Percentiles rank a stretch among this genome's conserved stretches.
These are phyloP conservation scores for Drosophila seclusa DNA, from an alignment of 2,888 invertebrate species.

Conservation along the genomic window DNA sequence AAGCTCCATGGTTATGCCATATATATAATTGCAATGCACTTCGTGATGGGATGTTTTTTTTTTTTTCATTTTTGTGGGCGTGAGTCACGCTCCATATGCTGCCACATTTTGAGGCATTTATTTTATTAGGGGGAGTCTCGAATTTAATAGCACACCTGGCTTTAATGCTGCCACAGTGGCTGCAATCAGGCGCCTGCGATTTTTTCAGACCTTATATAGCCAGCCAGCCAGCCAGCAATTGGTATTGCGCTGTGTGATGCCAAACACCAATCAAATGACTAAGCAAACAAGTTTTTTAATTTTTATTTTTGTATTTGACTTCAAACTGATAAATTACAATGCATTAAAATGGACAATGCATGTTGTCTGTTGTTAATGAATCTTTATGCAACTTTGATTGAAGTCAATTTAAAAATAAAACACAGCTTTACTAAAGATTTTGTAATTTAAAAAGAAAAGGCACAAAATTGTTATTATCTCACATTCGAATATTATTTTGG, in stretches of 20 bases:
- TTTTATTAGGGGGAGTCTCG: conserved; percentile 19
- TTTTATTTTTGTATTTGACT: too few relatives aligned
- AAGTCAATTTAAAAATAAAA: conserved; percentile 14
- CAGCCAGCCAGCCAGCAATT: conserved; percentile 20
- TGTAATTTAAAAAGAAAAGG: neutral
- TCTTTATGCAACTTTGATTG: conserved; percentile 17
- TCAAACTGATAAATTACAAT: conserved; percentile 7
- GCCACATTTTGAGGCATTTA: conserved; percentile 28
- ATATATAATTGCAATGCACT: conserved; percentile 18
- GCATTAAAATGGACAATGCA: conserved; percentile 17
- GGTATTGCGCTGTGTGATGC: conserved; percentile 15
- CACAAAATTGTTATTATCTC: neutral
- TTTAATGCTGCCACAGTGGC: conserved; percentile 28
- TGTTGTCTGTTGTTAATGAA: conserved; percentile 12
- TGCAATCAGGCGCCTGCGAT: conserved; percentile 19
- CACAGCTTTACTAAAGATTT: neutral
- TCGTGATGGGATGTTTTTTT: conserved; percentile 5
- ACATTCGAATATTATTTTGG: neutral
- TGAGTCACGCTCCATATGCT: conserved; percentile 50
- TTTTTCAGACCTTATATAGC: conserved; percentile 31
- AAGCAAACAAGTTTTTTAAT: conserved; percentile 26
- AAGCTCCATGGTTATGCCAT: conserved; percentile 16
- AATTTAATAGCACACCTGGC: conserved; percentile 30
- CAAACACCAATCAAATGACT: conserved; percentile 36
- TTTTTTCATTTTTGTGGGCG: conserved; percentile 33